Base-by-base conservation (phyloP, 2,113 vertebrate species). In the Corythaeola cristata region DNA sequence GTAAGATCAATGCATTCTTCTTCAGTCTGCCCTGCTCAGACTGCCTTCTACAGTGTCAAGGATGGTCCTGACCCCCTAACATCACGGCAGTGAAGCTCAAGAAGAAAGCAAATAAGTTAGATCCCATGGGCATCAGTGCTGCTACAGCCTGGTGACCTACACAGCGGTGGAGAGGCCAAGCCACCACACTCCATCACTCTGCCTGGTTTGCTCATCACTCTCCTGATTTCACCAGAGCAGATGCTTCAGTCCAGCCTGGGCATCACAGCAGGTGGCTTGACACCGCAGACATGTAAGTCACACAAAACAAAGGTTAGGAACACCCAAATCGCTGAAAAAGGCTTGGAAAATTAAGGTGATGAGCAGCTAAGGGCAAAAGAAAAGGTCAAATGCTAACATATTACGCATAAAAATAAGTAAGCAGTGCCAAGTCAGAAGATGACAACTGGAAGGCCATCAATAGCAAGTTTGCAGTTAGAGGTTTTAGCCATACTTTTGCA, bases 1-100 rank as follows among this genome's bases (percentile, higher is more conserved):
- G 0, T 11, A 24, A 50, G 49, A 74, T 12, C 0, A 2, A 58
- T 1, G 0, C 0, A 1, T 33, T 67, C 35, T 37, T 37, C 33
- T 27, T 32, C 0, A 0, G 35, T 39, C 49, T 58, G 33, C 35
- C 32, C 24, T 32, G 44, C 39, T 58, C 55, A 74, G 15, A 23
- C 17, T 32, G 21, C 35, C 53, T 58, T 45, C 72, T 60, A 39
- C 39, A 45, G 47, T 1, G 1, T 18, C 33, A 45, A 17, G 9
- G 73, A 27, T 0, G 1, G 53, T 28, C 60, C 73, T 27, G 49
- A 63, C 11, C 13, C 32, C 19, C 64, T 58, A 60, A 30, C 14
- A 32, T 20, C 21, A 39, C 0, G 1, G 27, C 39, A 56, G 11
- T 1, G 0, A 72, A 63, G 55, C 37, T 49, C 62, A 76, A 37